Evolutionary conservation across 2,113 vertebrate genomes (phyloP).

Genomic region (Pangasianodon gigas): DNA sequence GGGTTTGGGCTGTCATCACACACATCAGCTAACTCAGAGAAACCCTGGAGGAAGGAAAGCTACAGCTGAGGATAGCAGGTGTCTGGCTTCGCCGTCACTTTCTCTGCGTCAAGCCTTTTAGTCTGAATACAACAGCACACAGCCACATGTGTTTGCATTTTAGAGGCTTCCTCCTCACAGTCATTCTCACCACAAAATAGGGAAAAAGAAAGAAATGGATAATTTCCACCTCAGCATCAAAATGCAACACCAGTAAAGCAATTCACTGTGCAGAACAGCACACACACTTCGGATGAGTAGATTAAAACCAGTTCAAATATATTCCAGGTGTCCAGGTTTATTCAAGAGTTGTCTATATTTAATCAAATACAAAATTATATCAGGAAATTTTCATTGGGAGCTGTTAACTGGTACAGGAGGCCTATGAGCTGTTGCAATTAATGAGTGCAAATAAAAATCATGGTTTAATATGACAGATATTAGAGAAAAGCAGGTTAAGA

Average conservation of each 20-base stretch:
- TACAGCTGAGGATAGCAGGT: conserved; percentile 33
- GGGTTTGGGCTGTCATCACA: not conserved
- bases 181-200: not conserved
- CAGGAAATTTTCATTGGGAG: conserved; percentile 7
- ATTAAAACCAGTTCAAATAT: conserved; percentile 18
- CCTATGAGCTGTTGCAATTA: not conserved
- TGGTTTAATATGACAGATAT: not conserved
- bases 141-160: conserved; percentile 5
- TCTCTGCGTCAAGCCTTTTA: not conserved
- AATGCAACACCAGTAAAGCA: not conserved
- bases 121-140: conserved; percentile 11
- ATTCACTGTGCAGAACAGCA: not conserved
- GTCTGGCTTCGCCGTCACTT: conserved; percentile 14
- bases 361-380: conserved; percentile 25
- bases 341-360: not conserved
- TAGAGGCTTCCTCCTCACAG: not conserved
- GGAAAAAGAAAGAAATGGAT: conserved; percentile 17
- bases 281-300: not conserved
- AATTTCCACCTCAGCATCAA: not conserved
- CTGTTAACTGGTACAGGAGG: not conserved
- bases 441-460: not conserved
- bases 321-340: conserved; percentile 23
- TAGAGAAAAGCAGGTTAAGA: not conserved
- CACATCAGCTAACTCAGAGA: not conserved
- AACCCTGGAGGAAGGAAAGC: conserved; percentile 23